Percentiles rank a stretch among this genome's conserved stretches.
phyloP scores from a whole-genome alignment of 1,140 invertebrate genomes.

The Brachionus paranguensis region DNA sequence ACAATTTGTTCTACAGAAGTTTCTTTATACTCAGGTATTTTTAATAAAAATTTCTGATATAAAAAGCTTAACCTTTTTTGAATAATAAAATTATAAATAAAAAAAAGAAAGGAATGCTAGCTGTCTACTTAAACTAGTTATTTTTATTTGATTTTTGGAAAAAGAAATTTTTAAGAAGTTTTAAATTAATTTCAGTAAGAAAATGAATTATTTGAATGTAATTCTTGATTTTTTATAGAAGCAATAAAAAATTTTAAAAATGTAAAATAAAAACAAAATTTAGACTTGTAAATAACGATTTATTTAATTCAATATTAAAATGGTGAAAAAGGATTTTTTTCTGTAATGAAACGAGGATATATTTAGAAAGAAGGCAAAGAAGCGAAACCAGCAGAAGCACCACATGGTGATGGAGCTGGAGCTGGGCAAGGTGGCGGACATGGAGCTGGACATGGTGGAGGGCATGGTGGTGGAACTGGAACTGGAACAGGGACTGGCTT shows the following conservation, averaged over 20 bases:
- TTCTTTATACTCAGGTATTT: no score
- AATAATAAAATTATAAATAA: neutral
- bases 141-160: neutral
- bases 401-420: neutral
- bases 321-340: neutral
- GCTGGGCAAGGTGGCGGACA: neutral
- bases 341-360: neutral
- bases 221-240: no score
- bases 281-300: neutral
- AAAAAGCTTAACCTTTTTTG: neutral
- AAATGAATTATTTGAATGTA: no score
- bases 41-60: no score
- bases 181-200: no score
- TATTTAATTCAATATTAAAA: neutral
- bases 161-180: no score
- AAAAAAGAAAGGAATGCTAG: neutral
- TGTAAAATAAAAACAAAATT: neutral
- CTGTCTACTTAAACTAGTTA: neutral
- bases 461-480: neutral
- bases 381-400: neutral
- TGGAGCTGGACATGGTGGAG: neutral
- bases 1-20: no score
- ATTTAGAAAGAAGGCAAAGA: conserved; percentile 2
- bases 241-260: no score
- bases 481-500: neutral